Conservation (phyloP, 2,888 invertebrate species). For the Plutella xylostella region DNA sequence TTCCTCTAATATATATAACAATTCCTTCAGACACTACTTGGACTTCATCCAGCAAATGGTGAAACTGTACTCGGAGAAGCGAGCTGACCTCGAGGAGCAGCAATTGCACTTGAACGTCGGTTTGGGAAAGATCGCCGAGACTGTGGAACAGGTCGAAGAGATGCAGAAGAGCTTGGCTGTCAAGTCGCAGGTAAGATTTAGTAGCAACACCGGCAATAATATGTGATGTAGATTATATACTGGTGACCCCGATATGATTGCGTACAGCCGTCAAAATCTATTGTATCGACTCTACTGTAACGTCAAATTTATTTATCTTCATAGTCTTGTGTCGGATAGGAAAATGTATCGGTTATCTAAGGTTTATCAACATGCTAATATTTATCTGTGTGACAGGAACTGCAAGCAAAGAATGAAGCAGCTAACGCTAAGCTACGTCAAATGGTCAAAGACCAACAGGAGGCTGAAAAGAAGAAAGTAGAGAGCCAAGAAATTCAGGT, state of each 20-base stretch:
- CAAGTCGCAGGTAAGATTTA: slow-evolving; percentile 82
- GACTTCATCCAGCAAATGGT: slow-evolving; percentile 99
- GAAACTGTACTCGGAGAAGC: slow-evolving; percentile 96
- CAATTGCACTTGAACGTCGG: slow-evolving; percentile 99
- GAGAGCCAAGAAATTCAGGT: slow-evolving; percentile 96
- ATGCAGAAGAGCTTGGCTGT: slow-evolving; percentile 99
- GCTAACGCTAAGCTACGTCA: slow-evolving; percentile 99
- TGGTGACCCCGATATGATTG: too few species aligned
- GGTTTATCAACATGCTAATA: not conserved
- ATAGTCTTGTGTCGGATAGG: too few species aligned
- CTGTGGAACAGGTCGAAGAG: slow-evolving; percentile 99
- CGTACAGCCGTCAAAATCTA: too few species aligned
- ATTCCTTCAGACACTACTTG: slow-evolving; percentile 81
- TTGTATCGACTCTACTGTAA: too few species aligned
- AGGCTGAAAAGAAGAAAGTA: slow-evolving; percentile 98
- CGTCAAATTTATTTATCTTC: too few species aligned
- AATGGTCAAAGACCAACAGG: slow-evolving; percentile 99
- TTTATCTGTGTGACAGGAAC: slow-evolving; percentile 63
- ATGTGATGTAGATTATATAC: too few species aligned
- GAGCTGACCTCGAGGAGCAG: slow-evolving; percentile 98
- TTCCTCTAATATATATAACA: too few species aligned
- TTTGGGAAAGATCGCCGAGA: slow-evolving; percentile 98
- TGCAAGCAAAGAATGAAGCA: slow-evolving; percentile 98
- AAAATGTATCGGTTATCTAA: too few species aligned
- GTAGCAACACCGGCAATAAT: too few species aligned